A percentile compares a stretch with the other conserved stretches of the same genome.
These are phyloP conservation scores for Agrypnia vestita DNA, from an alignment of 1,140 invertebrate genomes.

Conservation along the genomic window DNA sequence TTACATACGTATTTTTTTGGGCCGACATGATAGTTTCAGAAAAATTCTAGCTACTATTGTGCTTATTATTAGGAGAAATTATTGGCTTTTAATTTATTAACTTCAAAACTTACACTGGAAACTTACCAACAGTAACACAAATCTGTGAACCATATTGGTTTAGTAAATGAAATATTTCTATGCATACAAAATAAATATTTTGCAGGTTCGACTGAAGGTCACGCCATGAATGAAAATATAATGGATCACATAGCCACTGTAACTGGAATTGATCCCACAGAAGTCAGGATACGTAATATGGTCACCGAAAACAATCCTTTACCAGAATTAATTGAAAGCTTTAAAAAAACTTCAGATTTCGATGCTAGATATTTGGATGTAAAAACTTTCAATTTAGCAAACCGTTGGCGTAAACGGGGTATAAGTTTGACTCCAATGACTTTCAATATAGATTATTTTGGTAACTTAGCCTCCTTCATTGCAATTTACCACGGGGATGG, in stretches of 20 bases:
- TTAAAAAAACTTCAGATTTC: constrained; percentile 77
- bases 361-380: constrained; percentile 74
- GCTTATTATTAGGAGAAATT: too few species aligned
- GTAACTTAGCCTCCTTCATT: constrained; percentile 78
- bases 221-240: constrained; percentile 82
- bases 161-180: too few species aligned
- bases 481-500: constrained; percentile 85
- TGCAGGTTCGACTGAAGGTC: constrained; percentile 77
- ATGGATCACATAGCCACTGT: constrained; percentile 86
- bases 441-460: constrained; percentile 75
- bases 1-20: too few species aligned
- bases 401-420: constrained; percentile 86
- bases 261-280: constrained; percentile 78
- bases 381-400: constrained; percentile 77
- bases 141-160: too few species aligned
- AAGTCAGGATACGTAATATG: constrained; percentile 79
- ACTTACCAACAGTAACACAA: too few species aligned
- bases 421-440: constrained; percentile 80
- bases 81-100: too few species aligned
- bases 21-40: too few species aligned
- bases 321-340: constrained; percentile 75
- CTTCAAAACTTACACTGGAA: too few species aligned
- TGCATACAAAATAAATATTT: constrained; percentile 37
- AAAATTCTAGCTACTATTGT: too few species aligned
- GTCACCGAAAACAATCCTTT: constrained; percentile 65